Percentiles rank a stretch among this genome's conserved stretches.
Evolutionary conservation across 1,140 invertebrate genomes (phyloP).

Genomic region (Drosophila kohkoa): DNA sequence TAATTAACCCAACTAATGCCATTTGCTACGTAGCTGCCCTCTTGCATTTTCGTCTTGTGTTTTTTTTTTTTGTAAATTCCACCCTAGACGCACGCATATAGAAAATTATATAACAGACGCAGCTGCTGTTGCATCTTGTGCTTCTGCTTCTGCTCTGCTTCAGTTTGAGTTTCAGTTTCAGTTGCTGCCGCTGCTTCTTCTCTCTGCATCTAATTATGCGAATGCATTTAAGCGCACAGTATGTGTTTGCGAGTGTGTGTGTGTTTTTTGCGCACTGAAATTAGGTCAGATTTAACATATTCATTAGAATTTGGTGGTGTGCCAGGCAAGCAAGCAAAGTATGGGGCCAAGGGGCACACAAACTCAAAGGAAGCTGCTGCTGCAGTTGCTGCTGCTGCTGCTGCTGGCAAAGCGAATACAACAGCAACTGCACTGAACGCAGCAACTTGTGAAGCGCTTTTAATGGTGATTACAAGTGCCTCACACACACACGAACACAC

Average conservation of each 20-base stretch:
- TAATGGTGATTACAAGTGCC: conserved; percentile 80
- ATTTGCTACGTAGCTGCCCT: not conserved
- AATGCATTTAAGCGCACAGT: conserved; percentile 76
- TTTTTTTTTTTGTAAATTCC: no score
- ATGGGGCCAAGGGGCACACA: conserved; percentile 41
- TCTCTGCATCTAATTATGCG: conserved; percentile 76
- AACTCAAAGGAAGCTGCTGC: conserved; percentile 38
- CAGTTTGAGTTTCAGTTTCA: not conserved
- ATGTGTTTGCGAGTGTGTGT: conserved; percentile 6
- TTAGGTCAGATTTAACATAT: conserved; percentile 83
- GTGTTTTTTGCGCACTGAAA: conserved; percentile 47
- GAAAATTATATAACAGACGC: conserved; percentile 33
- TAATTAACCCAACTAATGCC: conserved; percentile 30
- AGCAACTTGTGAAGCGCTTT: conserved; percentile 66
- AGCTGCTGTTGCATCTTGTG: conserved; percentile 15
- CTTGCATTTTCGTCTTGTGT: no score
- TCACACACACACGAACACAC: conserved; percentile 28
- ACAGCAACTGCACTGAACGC: conserved; percentile 51
- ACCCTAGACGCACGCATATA: not conserved
- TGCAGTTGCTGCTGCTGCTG: conserved; percentile 17
- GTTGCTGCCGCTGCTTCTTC: conserved; percentile 7
- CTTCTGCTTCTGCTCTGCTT: no score
- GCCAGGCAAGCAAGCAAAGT: conserved; percentile 20
- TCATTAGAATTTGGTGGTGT: conserved; percentile 67
- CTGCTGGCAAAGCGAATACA: conserved; percentile 17